Conservation (phyloP, 2,888 invertebrate species). For the Nomada ruficornis region DNA sequence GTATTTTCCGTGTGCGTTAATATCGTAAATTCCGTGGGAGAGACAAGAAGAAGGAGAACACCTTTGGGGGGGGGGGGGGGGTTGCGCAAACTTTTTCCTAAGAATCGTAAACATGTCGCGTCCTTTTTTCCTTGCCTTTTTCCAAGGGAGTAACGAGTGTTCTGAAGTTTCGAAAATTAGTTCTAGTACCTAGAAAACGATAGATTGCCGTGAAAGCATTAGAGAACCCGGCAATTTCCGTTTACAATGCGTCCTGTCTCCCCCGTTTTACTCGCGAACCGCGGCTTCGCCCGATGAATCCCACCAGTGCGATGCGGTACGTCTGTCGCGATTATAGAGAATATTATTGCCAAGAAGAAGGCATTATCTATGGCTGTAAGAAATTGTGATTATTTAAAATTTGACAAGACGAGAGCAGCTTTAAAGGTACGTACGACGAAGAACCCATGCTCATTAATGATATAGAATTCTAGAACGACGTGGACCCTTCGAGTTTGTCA, state of each 20-base stretch:
- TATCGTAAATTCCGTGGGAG: conserved; percentile 43
- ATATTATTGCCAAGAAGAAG: neutral
- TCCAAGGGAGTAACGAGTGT: conserved; percentile 9
- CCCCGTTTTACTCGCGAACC: neutral
- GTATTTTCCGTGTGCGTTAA: conserved; percentile 41
- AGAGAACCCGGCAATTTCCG: conserved; percentile 51
- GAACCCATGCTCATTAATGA: neutral
- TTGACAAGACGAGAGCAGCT: neutral
- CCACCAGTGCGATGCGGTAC: conserved; percentile 1
- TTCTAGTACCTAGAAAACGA: conserved; percentile 50
- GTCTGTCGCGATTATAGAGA: conserved; percentile 27
- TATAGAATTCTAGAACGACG: neutral
- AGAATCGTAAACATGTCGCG: conserved; percentile 44
- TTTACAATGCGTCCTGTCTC: conserved; percentile 24
- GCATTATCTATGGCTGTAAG: no score
- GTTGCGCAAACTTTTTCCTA: conserved; percentile 27
- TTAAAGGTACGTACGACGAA: conserved; percentile 16
- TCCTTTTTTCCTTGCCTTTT: neutral
- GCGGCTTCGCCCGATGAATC: neutral
- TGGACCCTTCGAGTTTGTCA: neutral
- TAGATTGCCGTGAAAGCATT: conserved; percentile 46
- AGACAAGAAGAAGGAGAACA: neutral
- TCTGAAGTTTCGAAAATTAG: conserved; percentile 60
- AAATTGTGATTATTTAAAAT: neutral
- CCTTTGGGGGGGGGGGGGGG: neutral